phyloP scores from a whole-genome alignment of 2,797 vertebrate species.

The Sebastes vulpes region DNA sequence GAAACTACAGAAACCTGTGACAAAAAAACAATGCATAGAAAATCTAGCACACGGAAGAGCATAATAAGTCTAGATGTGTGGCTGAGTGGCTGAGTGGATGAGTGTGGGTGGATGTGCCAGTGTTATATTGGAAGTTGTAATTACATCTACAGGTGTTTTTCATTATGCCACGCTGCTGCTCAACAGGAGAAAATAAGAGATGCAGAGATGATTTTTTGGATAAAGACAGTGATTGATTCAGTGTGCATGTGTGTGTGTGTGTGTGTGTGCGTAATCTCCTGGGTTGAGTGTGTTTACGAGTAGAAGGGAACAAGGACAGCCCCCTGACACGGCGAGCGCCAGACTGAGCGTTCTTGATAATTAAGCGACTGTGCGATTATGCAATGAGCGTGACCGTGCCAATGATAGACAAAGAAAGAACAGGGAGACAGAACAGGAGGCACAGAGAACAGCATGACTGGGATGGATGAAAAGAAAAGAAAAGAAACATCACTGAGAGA shows the following conservation, averaged over 20 bases:
- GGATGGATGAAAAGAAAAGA: slow-evolving; percentile 30
- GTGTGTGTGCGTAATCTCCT: neutral
- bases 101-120: slow-evolving; percentile 37
- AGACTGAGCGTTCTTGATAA: slow-evolving; percentile 72
- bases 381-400: slow-evolving; percentile 60
- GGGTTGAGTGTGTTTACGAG: neutral
- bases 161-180: neutral
- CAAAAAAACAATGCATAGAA: neutral
- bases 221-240: neutral
- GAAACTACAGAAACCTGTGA: slow-evolving; percentile 3
- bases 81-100: neutral
- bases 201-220: slow-evolving; percentile 1
- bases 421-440: slow-evolving; percentile 71
- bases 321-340: slow-evolving; percentile 54
- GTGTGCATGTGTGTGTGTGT: neutral
- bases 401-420: slow-evolving; percentile 71
- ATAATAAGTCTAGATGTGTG: slow-evolving; percentile 22
- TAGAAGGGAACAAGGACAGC: slow-evolving; percentile 41
- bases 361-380: slow-evolving; percentile 65
- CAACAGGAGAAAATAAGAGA: slow-evolving; percentile 13
- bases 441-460: slow-evolving; percentile 43
- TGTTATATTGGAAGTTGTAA: slow-evolving; percentile 15
- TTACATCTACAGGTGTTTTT: slow-evolving; percentile 47
- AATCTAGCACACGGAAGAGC: neutral
- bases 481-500: neutral